Conservation (phyloP, 2,888 invertebrate species). For the Epicampocera succincta region DNA sequence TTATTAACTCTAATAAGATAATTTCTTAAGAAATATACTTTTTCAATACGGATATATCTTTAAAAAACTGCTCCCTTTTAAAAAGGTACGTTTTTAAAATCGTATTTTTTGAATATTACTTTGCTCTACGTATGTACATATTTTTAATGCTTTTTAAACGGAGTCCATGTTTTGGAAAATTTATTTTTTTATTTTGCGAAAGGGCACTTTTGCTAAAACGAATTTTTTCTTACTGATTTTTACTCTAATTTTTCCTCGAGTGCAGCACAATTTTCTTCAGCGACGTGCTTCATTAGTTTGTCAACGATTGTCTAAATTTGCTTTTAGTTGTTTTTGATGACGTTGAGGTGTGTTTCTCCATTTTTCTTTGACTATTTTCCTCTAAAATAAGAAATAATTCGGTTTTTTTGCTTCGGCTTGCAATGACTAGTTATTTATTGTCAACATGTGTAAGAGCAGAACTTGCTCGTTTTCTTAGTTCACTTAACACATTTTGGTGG, state of each 20-base stretch:
- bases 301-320: slow-evolving; percentile 45
- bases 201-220: no score
- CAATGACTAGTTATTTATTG: slow-evolving; percentile 59
- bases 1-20: no score
- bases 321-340: slow-evolving; percentile 19
- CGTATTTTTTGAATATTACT: no score
- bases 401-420: slow-evolving; percentile 6
- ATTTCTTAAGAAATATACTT: no score
- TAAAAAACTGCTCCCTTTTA: no score
- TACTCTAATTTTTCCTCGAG: slow-evolving; percentile 10
- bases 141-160: no score
- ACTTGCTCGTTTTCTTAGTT: slow-evolving; percentile 37
- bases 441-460: slow-evolving; percentile 43
- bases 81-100: no score
- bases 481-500: slow-evolving; percentile 9
- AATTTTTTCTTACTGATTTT: background rate
- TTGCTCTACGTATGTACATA: no score
- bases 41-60: no score
- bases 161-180: no score
- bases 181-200: no score
- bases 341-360: slow-evolving; percentile 30
- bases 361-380: slow-evolving; percentile 5
- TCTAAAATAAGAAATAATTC: background rate
- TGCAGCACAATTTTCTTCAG: slow-evolving; percentile 32
- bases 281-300: slow-evolving; percentile 63